Evolutionary conservation across 2,797 vertebrate species (phyloP), one percentile per base, ranked within the genome.

Genomic region (Pithecia hirsuta): DNA sequence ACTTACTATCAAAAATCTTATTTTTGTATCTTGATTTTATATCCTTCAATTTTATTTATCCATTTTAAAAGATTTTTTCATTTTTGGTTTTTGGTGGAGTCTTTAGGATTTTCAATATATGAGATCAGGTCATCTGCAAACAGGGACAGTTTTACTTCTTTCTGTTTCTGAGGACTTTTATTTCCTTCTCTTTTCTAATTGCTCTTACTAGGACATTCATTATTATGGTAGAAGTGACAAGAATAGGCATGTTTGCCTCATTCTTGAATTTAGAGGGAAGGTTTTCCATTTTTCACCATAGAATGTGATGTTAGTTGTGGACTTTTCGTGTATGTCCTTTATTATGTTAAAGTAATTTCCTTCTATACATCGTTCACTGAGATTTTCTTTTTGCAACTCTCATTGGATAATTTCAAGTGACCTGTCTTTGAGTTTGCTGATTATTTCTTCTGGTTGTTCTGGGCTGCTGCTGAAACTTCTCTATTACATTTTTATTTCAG

Each of bases 171-270:
- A 26, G 33, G n/a, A 5, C 28, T 79, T 33, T 4, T 13, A 15
- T 26, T 82, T 44, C 13, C 41, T 82, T 91, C 24, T 26, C 3
- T 39, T 79, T 19, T 44, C 33, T 44, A 50, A 15, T 24, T 74
- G 7, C 39, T 75, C 4, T 64, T 2, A 6, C 36, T 41, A 33
- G 4, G 61, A n/a, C 2, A 30, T 28, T 91, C 4, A 20, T 13
- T 61, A 33, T 74, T 41, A 50, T 10, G 26, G 57, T 6, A 46
- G 44, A 64, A 52, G 15, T 55, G 9, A 17, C 12, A 83, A 50
- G 22, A 61, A 2, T 67, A 6, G 4, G 1, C 14, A 11, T 46
- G 6, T 4, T 55, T 13, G 39, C 1, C 9, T 48, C 5, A 48
- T 14, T 75, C 17, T 22, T 57, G 1, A 67, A 46, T 44, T 74